Conservation (phyloP, 2,888 invertebrate species). For the Cantharis rufa region DNA sequence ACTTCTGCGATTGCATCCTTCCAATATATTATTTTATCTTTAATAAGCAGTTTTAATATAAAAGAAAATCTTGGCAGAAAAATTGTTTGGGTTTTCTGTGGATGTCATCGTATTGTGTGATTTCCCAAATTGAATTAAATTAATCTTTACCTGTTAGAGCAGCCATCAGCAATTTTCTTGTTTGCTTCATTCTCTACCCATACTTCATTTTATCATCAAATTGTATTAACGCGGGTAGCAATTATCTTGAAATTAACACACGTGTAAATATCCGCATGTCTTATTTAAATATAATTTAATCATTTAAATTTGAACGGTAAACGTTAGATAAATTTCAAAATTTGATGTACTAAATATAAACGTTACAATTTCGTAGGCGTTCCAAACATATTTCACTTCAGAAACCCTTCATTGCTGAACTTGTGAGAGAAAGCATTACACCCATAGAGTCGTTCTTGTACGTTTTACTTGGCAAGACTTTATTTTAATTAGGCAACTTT, state of each 20-base stretch:
- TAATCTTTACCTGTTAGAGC: not conserved
- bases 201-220: not conserved
- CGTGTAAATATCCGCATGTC: not conserved
- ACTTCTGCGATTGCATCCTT: not conserved
- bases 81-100: not conserved
- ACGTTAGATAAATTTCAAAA: not conserved
- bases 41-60: not conserved
- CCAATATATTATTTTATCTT: not conserved
- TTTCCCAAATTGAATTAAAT: not conserved
- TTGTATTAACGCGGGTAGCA: not conserved
- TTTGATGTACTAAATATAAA: not conserved
- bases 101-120: not conserved
- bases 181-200: not conserved
- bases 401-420: not conserved
- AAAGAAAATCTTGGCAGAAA: not conserved
- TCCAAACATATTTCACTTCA: not conserved
- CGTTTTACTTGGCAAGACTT: not conserved
- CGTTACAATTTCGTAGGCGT: not conserved
- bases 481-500: not conserved
- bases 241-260: not conserved
- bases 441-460: not conserved
- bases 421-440: not conserved
- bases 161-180: not conserved
- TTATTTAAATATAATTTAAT: not conserved
- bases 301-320: not conserved